phyloP scores from a whole-genome alignment of 2,888 invertebrate genomes.

The Hofmannophila pseudospretella region DNA sequence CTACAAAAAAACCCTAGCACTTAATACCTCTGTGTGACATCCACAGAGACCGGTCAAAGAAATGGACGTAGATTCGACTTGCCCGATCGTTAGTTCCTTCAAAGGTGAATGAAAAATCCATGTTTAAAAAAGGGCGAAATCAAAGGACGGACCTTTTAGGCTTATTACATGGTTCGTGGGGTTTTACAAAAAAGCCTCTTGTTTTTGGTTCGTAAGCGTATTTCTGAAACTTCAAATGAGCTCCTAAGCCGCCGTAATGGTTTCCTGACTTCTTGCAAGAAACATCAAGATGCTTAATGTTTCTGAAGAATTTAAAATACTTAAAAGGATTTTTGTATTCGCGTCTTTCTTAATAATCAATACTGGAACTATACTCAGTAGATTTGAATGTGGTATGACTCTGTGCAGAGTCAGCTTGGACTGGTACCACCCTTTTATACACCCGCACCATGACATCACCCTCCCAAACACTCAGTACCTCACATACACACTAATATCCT shows the following conservation, averaged over 20 bases:
- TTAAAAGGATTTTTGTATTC: no score
- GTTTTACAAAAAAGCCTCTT: constrained; percentile 35
- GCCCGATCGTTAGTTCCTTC: constrained; percentile 44
- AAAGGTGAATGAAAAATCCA: constrained; percentile 54
- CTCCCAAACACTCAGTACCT: no score
- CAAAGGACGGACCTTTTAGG: constrained; percentile 58
- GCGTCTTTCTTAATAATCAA: no score
- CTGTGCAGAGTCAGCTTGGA: no score
- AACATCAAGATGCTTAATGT: no score
- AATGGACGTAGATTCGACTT: constrained; percentile 34
- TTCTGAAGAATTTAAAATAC: no score
- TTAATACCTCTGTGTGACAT: constrained; percentile 36
- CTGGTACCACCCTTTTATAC: no score
- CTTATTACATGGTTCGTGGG: constrained; percentile 56
- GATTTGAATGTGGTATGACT: no score
- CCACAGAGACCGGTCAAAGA: constrained; percentile 37
- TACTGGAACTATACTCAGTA: no score
- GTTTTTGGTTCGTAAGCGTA: constrained; percentile 19
- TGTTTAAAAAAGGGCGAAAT: constrained; percentile 53
- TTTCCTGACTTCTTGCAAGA: constrained; percentile 6
- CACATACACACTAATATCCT: no score
- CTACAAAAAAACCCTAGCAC: constrained; percentile 15
- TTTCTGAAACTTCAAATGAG: background rate
- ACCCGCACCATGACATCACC: no score
- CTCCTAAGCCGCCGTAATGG: background rate